Base-by-base conservation (phyloP, 2,113 vertebrate species). In the Osmerus eperlanus region DNA sequence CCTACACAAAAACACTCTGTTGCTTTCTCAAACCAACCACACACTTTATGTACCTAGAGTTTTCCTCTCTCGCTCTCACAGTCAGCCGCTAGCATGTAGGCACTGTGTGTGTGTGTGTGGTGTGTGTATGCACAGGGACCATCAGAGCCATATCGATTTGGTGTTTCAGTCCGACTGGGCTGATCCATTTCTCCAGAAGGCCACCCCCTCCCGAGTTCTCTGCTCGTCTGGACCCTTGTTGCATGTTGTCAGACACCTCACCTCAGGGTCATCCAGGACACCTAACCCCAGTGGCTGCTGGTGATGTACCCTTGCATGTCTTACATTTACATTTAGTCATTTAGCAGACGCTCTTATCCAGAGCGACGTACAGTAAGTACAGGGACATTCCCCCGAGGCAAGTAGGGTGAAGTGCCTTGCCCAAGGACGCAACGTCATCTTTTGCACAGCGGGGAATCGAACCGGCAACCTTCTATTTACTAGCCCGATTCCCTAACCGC, bases 11-110 rank as follows among this genome's bases (percentile, higher is more conserved):
- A 76, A 87, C 82, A 81, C 80, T 84, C 75, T 77, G 81, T 86
- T 85, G 85, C 88, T 69, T 77, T 87, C 82, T 83, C 82, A 47
- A 13, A 60, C 78, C 67, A 69, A 70, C 75, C 75, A 64, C 71
- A 73, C 71, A 61, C 59, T 66, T 71, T 36, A 28, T 53, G 68
- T 65, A 58, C 41, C 41, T 47, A 7, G 9, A 47, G 54, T 56
- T n/a, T 15, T 56, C 54, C 4, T 54, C 54, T 18, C 14, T n/a
- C n/a, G 3, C n/a, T n/a, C 54, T 56, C n/a, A 53, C 9, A 54
- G 53, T 56, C 54, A 54, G 53, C 53, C 9, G 6, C 53, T 18
- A n/a, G 54, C 54, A 56, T 15, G n/a, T 8, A 56, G 54, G n/a
- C 16, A n/a, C 3, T 18, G 16, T 56, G 54, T 18, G 54, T 56